Evolutionary conservation across 2,113 vertebrate species (phyloP).

Genomic region (Psilopsiagon aymara): DNA sequence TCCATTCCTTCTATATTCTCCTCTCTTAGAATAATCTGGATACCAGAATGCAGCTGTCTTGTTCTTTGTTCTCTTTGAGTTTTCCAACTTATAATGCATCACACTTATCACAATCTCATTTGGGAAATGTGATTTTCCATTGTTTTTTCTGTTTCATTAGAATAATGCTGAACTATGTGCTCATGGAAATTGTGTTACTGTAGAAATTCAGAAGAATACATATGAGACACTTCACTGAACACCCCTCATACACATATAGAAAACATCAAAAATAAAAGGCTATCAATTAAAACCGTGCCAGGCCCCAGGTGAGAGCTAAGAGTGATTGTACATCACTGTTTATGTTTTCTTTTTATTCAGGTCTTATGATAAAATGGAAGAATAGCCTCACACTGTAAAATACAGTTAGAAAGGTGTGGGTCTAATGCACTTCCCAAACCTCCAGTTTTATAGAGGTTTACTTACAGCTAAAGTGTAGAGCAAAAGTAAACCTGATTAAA

Average conservation of each 20-base stretch:
- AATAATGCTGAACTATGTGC: neutral
- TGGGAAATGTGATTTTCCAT: neutral
- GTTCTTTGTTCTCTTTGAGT: neutral
- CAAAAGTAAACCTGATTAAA: neutral
- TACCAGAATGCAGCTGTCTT: neutral
- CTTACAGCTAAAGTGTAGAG: neutral
- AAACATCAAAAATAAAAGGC: neutral
- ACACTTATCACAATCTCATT: neutral
- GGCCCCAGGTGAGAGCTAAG: neutral
- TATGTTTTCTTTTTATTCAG: neutral
- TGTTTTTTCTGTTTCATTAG: neutral
- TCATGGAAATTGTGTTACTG: neutral
- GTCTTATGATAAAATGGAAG: neutral
- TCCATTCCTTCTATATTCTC: neutral
- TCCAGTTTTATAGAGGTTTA: neutral
- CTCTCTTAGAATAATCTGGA: neutral
- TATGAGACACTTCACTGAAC: neutral
- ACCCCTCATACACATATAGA: neutral
- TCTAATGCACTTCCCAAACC: neutral
- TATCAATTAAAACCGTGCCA: neutral
- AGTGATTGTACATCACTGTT: neutral
- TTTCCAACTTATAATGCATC: neutral
- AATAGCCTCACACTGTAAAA: neutral
- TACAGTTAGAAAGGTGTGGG: neutral
- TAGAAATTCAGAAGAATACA: neutral